A percentile compares a stretch with the other conserved stretches of the same genome.
phyloP scores from a whole-genome alignment of 2,888 invertebrate species.

The Pristionchus mayeri region DNA sequence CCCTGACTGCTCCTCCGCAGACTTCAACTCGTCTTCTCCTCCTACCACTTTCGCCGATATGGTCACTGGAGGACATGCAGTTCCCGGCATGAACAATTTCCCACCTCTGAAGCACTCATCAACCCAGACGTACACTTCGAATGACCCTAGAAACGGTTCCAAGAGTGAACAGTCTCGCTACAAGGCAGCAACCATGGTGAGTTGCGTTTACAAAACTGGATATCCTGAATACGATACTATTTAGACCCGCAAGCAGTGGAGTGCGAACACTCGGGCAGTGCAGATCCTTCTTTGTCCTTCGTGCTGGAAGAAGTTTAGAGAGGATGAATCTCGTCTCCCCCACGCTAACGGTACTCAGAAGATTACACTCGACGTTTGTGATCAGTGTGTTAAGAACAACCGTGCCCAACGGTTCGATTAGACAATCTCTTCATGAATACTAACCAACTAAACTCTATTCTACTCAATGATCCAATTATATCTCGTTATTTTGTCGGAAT shows the following conservation, averaged over 20 bases:
- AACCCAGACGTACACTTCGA: background rate
- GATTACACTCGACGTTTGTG: background rate
- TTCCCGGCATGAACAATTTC: too few relatives aligned
- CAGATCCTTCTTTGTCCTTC: background rate
- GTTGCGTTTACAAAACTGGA: background rate
- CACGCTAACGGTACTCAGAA: background rate
- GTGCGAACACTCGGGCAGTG: background rate
- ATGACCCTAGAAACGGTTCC: background rate
- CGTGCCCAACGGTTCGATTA: background rate
- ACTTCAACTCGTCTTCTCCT: background rate
- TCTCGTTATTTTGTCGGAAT: background rate
- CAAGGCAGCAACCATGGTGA: background rate
- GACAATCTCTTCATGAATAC: background rate
- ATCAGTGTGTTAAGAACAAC: slow-evolving; percentile 27
- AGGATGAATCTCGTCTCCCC: background rate
- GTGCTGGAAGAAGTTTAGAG: background rate
- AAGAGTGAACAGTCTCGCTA: background rate
- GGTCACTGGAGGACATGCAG: background rate
- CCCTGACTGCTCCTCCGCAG: background rate
- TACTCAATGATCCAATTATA: background rate
- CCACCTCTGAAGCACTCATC: too few relatives aligned
- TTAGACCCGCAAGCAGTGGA: background rate
- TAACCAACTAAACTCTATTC: background rate
- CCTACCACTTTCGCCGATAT: background rate
- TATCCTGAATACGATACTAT: background rate